A percentile compares a stretch with the other conserved stretches of the same genome.
Evolutionary conservation across 2,113 vertebrate species (phyloP).

Genomic region (Chauna torquata): DNA sequence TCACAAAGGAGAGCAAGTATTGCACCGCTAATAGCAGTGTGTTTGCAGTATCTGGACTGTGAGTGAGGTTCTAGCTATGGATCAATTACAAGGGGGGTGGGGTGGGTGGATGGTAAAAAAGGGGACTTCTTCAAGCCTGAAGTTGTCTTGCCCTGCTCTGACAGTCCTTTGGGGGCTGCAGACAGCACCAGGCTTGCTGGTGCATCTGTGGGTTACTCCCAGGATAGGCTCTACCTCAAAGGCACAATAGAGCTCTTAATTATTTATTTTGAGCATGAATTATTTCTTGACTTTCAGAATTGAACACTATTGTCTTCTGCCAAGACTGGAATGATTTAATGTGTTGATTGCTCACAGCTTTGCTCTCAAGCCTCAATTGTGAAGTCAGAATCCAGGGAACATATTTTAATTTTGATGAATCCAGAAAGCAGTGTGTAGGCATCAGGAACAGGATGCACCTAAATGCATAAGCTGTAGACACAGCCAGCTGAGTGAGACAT

Average conservation of each 20-base stretch:
- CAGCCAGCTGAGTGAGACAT: background rate
- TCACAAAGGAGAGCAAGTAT: background rate
- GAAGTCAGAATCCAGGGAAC: background rate
- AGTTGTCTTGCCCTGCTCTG: background rate
- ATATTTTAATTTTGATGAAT: background rate
- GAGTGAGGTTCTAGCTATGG: background rate
- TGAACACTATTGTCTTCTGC: conserved; percentile 3
- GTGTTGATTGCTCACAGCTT: conserved; percentile 13
- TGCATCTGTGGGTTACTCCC: background rate
- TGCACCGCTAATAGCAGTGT: background rate
- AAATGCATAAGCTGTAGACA: background rate
- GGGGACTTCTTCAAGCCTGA: background rate
- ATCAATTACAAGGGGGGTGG: background rate
- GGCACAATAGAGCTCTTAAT: background rate
- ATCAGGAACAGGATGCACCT: background rate
- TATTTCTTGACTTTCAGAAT: background rate
- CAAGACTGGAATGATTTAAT: conserved; percentile 11
- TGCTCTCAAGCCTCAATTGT: background rate
- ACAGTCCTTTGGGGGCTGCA: background rate
- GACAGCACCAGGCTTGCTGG: background rate
- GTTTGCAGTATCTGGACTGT: background rate
- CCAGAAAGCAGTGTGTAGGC: background rate
- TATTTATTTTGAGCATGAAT: conserved; percentile 24
- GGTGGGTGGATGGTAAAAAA: no score
- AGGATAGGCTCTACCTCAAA: background rate